Evolutionary conservation across 2,888 invertebrate species (phyloP).

Genomic region (Coleophora flavipennella): DNA sequence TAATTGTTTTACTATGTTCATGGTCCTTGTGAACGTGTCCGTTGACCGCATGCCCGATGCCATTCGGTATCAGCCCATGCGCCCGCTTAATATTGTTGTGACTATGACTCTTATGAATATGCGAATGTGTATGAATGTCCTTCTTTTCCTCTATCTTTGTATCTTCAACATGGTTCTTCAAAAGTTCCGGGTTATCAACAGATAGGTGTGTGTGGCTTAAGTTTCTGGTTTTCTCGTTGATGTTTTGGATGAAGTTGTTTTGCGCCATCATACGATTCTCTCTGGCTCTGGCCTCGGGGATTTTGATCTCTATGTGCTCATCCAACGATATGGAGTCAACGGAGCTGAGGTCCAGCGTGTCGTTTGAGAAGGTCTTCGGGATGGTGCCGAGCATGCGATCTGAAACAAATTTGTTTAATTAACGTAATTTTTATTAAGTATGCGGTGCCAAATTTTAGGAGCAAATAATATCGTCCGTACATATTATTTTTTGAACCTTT

Average conservation of each 20-base stretch:
- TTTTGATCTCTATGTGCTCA: constrained; percentile 74
- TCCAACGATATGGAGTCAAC: constrained; percentile 75
- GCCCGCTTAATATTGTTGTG: constrained; percentile 58
- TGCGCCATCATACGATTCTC: constrained; percentile 66
- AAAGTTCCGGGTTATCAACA: constrained; percentile 45
- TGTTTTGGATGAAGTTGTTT: constrained; percentile 59
- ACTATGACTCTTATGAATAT: constrained; percentile 60
- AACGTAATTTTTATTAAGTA: not conserved
- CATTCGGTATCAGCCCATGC: constrained; percentile 51
- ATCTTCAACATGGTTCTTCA: constrained; percentile 26
- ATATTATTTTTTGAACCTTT: too few species aligned
- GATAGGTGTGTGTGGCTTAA: constrained; percentile 49
- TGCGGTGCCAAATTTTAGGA: not conserved
- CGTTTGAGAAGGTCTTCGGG: constrained; percentile 72
- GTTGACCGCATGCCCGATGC: constrained; percentile 43
- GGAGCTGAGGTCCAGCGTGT: constrained; percentile 74
- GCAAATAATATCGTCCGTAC: too few species aligned
- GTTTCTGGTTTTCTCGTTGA: constrained; percentile 55
- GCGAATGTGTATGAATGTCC: constrained; percentile 13
- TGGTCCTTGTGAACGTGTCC: constrained; percentile 51
- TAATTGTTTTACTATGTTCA: constrained; percentile 44
- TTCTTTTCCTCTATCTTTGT: constrained; percentile 25
- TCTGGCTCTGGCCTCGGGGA: constrained; percentile 62
- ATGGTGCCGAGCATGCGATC: constrained; percentile 66
- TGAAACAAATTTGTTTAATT: constrained; percentile 24